Percentiles rank a stretch among this genome's conserved stretches.
Evolutionary conservation across 2,797 vertebrate species (phyloP).

Genomic region (Gouania willdenowi): DNA sequence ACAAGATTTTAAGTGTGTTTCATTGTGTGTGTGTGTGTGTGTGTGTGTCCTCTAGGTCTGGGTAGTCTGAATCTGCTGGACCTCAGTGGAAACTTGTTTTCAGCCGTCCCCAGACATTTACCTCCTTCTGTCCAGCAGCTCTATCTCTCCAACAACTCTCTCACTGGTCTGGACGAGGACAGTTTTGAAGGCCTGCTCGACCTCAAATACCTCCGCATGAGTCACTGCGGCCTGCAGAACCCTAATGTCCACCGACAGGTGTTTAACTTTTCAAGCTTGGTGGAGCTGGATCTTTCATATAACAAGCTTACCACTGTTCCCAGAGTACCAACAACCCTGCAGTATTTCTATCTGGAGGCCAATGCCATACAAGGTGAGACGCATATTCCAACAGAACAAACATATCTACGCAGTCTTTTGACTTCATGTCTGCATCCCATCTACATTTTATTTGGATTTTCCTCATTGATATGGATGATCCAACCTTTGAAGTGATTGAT

Average conservation of each 20-base stretch:
- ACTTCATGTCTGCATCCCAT: too few relatives aligned
- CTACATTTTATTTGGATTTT: too few relatives aligned
- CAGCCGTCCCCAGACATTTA: conserved; percentile 61
- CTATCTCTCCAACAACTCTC: conserved; percentile 72
- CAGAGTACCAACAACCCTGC: conserved; percentile 64
- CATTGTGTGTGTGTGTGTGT: neutral
- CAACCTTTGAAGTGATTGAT: too few relatives aligned
- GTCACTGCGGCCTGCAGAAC: conserved; percentile 61
- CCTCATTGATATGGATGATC: too few relatives aligned
- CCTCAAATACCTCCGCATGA: conserved; percentile 70
- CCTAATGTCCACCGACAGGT: conserved; percentile 22
- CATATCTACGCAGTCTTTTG: too few relatives aligned
- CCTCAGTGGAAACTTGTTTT: conserved; percentile 68
- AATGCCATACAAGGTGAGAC: conserved; percentile 74
- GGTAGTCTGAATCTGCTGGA: conserved; percentile 66
- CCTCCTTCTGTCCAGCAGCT: conserved; percentile 74
- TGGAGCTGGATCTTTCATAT: conserved; percentile 79
- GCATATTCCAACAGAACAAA: neutral
- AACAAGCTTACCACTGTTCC: conserved; percentile 71
- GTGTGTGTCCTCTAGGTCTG: conserved; percentile 54
- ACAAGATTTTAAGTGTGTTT: too few relatives aligned
- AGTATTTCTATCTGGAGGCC: conserved; percentile 77
- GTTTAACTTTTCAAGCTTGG: conserved; percentile 72
- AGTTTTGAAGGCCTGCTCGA: conserved; percentile 54
- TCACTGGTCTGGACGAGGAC: conserved; percentile 50